A percentile compares a stretch with the other conserved stretches of the same genome.
Conservation (phyloP, 1,140 invertebrate species). For the Drosophila rufa region DNA sequence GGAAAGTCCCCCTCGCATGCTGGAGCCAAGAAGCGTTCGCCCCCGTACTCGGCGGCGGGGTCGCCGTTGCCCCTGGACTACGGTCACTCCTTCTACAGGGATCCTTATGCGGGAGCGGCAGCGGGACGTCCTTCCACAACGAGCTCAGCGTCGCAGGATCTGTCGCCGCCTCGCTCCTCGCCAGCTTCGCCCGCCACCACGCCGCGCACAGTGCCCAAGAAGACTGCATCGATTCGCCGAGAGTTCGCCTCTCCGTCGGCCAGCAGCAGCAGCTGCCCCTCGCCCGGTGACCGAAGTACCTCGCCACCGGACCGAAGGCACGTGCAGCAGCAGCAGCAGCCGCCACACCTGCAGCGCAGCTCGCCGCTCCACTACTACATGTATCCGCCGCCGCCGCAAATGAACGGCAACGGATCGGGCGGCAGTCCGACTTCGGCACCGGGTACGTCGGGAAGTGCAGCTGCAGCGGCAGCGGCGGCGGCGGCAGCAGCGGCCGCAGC, state of each 20-base stretch:
- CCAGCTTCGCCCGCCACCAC: conserved; percentile 70
- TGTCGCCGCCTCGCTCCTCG: conserved; percentile 66
- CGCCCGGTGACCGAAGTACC: conserved; percentile 67
- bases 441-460: conserved; percentile 48
- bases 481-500: conserved; percentile 71
- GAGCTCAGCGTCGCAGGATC: conserved; percentile 48
- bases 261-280: conserved; percentile 70
- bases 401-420: conserved; percentile 57
- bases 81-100: conserved; percentile 60
- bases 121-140: conserved; percentile 26
- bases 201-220: conserved; percentile 84
- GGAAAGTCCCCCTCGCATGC: conserved; percentile 78
- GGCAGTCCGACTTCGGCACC: conserved; percentile 40
- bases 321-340: conserved; percentile 55
- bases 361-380: conserved; percentile 79
- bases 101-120: conserved; percentile 63
- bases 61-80: conserved; percentile 74
- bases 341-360: conserved; percentile 63
- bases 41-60: conserved; percentile 67
- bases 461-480: conserved; percentile 61
- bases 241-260: conserved; percentile 83
- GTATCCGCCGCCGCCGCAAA: conserved; percentile 65
- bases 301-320: conserved; percentile 68
- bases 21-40: conserved; percentile 73
- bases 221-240: conserved; percentile 84